phyloP scores from a whole-genome alignment of 2,888 invertebrate species.

The Sphaerophoria rueppellii region DNA sequence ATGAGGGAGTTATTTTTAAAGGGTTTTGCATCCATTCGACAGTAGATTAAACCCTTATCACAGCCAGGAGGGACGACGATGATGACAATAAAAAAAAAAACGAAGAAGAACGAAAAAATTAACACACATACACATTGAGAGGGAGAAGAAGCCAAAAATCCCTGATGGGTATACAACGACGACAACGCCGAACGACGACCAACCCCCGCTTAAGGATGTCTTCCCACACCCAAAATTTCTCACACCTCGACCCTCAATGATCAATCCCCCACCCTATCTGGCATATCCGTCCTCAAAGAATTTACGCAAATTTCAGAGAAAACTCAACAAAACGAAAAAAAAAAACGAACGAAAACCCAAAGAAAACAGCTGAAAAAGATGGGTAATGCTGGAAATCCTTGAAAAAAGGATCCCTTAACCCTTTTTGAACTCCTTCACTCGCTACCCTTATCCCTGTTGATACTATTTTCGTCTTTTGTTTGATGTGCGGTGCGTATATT shows the following conservation, averaged over 20 bases:
- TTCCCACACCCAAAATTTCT: conserved; percentile 26
- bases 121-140: conserved; percentile 57
- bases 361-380: conserved; percentile 46
- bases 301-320: conserved; percentile 56
- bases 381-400: conserved; percentile 52
- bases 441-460: not conserved
- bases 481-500: conserved; percentile 1
- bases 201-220: conserved; percentile 8
- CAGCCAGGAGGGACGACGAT: conserved; percentile 63
- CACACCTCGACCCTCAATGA: not conserved
- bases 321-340: conserved; percentile 29
- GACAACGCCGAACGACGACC: too few species aligned
- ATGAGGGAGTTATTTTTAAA: conserved; percentile 61
- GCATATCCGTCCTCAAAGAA: conserved; percentile 1
- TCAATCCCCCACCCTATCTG: too few species aligned
- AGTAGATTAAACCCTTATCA: conserved; percentile 74
- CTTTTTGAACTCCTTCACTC: conserved; percentile 23
- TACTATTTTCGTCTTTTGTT: conserved; percentile 62
- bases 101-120: conserved; percentile 62
- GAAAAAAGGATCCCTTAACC: conserved; percentile 57
- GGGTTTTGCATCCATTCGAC: conserved; percentile 67
- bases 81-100: conserved; percentile 42
- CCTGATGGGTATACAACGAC: conserved; percentile 29
- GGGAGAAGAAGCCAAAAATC: conserved; percentile 8
- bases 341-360: conserved; percentile 24